Percentiles rank a stretch among this genome's conserved stretches.
phyloP scores from a whole-genome alignment of 2,113 vertebrate species.

The Halichoerus grypus region DNA sequence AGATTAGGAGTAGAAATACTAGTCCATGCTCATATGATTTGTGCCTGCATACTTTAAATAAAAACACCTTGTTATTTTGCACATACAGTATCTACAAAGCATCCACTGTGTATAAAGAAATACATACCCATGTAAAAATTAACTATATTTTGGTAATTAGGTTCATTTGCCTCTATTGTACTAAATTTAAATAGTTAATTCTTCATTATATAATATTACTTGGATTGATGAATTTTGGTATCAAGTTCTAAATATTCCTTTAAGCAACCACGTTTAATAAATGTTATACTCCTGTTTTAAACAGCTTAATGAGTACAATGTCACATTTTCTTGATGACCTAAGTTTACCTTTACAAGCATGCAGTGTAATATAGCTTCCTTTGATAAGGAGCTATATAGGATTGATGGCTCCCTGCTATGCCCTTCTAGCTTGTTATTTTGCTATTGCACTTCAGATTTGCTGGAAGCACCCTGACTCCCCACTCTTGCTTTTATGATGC shows the following conservation, averaged over 20 bases:
- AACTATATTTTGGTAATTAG: constrained; percentile 7
- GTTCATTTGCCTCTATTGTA: not conserved
- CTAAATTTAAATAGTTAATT: constrained; percentile 19
- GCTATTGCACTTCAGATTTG: not conserved
- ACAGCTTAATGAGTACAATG: not conserved
- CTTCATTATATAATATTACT: not conserved
- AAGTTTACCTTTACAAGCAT: not conserved
- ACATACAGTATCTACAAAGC: not conserved
- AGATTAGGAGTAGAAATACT: not conserved
- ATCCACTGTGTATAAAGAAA: not conserved
- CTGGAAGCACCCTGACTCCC: not conserved
- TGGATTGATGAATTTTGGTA: constrained; percentile 29
- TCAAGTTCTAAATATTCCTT: constrained; percentile 15
- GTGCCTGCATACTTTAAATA: not conserved
- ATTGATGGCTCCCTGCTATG: not conserved
- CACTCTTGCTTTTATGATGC: constrained; percentile 34
- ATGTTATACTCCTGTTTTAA: not conserved
- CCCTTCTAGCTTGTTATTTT: not conserved
- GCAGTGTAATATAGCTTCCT: not conserved
- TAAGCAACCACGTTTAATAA: not conserved
- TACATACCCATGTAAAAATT: not conserved
- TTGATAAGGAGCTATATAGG: not conserved
- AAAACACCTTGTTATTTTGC: not conserved
- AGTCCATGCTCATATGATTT: not conserved
- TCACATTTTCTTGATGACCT: not conserved